A percentile compares a stretch with the other conserved stretches of the same genome.
These are phyloP conservation scores for Neoarius graeffei DNA, from an alignment of 2,113 vertebrate genomes.

Conservation along the genomic window DNA sequence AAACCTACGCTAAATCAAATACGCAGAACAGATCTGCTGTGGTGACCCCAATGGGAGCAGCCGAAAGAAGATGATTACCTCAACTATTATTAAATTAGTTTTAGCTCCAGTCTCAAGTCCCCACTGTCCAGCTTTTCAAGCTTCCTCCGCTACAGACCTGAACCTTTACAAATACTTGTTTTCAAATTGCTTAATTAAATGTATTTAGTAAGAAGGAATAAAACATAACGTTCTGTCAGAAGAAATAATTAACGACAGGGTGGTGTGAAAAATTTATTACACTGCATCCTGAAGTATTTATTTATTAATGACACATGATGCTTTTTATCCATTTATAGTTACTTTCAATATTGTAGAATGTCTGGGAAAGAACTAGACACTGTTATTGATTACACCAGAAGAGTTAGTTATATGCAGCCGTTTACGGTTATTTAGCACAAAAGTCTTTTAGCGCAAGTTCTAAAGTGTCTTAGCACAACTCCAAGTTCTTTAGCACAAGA, in stretches of 20 bases:
- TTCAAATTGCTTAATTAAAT: not conserved
- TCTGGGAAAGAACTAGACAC: not conserved
- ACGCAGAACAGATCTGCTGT: too few relatives aligned
- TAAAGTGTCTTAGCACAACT: too few relatives aligned
- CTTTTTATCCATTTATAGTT: not conserved
- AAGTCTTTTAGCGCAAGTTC: too few relatives aligned
- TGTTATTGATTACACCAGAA: not conserved
- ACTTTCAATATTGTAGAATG: not conserved
- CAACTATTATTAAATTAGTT: not conserved
- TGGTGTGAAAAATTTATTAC: not conserved
- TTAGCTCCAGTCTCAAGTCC: not conserved
- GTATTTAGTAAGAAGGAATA: not conserved
- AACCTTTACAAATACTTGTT: not conserved
- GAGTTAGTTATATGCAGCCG: not conserved
- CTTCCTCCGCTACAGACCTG: not conserved
- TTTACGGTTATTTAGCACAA: too few relatives aligned
- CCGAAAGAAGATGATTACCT: not conserved
- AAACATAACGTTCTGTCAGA: not conserved
- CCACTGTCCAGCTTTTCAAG: not conserved
- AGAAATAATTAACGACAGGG: not conserved
- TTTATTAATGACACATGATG: not conserved
- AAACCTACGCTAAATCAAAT: too few relatives aligned
- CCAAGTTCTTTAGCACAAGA: too few relatives aligned
- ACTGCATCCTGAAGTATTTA: not conserved
- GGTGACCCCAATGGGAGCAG: too few relatives aligned